These are phyloP conservation scores for Apteryx mantelli DNA, from an alignment of 2,113 vertebrate genomes.

Conservation along the genomic window DNA sequence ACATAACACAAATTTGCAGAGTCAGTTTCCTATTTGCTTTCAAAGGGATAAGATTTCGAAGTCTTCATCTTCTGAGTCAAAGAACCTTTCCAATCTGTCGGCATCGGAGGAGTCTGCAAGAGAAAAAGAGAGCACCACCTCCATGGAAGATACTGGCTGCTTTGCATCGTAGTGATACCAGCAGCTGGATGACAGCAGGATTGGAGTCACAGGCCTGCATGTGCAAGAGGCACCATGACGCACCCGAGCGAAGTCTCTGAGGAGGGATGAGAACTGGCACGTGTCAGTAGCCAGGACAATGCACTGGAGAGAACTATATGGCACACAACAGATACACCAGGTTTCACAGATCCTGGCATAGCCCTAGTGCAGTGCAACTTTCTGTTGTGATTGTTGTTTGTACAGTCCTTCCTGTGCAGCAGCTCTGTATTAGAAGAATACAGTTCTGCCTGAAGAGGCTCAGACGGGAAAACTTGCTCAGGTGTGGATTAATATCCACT, in stretches of 20 bases:
- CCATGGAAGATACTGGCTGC: neutral
- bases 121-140: neutral
- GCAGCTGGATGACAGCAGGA: neutral
- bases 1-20: conserved; percentile 57
- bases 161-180: neutral
- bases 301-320: neutral
- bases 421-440: neutral
- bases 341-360: neutral
- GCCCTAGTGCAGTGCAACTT: neutral
- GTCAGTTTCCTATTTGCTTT: conserved; percentile 70
- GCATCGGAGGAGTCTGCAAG: conserved; percentile 92
- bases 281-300: neutral
- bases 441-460: neutral
- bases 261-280: neutral
- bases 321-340: accelerated
- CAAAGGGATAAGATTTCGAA: conserved; percentile 97
- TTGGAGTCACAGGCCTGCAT: neutral
- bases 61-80: conserved; percentile 98
- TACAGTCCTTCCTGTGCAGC: neutral
- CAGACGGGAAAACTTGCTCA: neutral
- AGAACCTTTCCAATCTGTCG: conserved; percentile 93
- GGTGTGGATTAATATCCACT: neutral
- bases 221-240: neutral
- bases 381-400: neutral
- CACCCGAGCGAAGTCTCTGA: neutral